phyloP scores from a whole-genome alignment of 1,140 invertebrate genomes.

The Drosophila virilis region DNA sequence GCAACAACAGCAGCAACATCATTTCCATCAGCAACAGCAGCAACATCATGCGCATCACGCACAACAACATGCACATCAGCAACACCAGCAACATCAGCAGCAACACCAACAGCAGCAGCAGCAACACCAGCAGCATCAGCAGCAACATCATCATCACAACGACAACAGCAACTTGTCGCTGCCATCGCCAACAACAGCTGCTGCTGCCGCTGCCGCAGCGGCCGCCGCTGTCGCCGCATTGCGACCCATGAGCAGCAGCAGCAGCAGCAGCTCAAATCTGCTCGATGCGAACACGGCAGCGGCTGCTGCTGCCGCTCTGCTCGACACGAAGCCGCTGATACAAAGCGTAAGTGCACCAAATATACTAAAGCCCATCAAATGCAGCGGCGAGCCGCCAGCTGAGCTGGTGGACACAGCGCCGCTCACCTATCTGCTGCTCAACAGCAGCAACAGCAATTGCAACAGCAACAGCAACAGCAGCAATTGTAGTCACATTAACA shows the following conservation, averaged over 20 bases:
- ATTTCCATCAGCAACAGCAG: constrained; percentile 44
- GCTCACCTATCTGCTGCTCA: constrained; percentile 10
- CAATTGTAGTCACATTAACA: background rate
- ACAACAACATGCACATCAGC: constrained; percentile 49
- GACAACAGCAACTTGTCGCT: constrained; percentile 90
- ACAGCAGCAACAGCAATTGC: constrained; percentile 6
- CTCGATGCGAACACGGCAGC: constrained; percentile 72
- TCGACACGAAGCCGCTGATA: constrained; percentile 84
- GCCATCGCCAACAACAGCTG: constrained; percentile 86
- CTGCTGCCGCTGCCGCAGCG: constrained; percentile 63
- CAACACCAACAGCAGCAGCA: constrained; percentile 56
- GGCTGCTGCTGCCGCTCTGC: constrained; percentile 63
- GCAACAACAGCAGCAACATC: constrained; percentile 86
- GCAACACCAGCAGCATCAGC: constrained; percentile 85
- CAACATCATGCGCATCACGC: constrained; percentile 34
- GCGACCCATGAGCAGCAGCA: constrained; percentile 87
- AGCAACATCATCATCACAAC: constrained; percentile 88
- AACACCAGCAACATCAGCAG: constrained; percentile 60
- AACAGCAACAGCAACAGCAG: background rate
- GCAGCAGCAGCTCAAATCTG: constrained; percentile 81
- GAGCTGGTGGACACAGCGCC: background rate
- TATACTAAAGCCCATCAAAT: constrained; percentile 10
- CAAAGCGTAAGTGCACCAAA: constrained; percentile 81
- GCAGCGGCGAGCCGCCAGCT: constrained; percentile 9
- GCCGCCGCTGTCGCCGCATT: constrained; percentile 85